Evolutionary conservation across 2,888 invertebrate species (phyloP), one percentile per base, ranked within the genome.

Genomic region (Germaria angustata): DNA sequence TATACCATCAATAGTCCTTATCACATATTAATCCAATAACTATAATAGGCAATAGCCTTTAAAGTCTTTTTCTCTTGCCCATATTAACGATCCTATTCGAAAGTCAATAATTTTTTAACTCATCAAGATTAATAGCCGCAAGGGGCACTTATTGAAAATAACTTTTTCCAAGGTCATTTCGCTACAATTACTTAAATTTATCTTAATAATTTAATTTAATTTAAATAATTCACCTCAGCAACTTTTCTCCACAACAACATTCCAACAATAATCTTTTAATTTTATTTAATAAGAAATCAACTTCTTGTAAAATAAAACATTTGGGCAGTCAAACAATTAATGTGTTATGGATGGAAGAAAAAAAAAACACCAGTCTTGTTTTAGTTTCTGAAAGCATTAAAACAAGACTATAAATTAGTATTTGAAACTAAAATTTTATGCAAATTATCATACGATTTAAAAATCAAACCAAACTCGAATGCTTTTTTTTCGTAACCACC

Each of bases 391-490:
- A 22, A 55, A 39, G 24, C 17, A 8, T 61, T n/a, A n/a, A 63
- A 73, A 53, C 51, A 11, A 6, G 34, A 44, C 22, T 51, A 55
- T 44, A 65, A 65, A 65, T 34, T 22, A 44, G 7, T 15, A 41
- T 34, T 55, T 65, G 41, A 51, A 24, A 22, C 24, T 41, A 22
- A 32, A 32, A 2, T 22, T 49, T 55, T 75, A 75, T 75, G 65
- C 55, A 75, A 75, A 75, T 55, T 44, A 32, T 4, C 17, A 15
- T 15, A 44, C 8, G 39, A 36, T 22, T 39, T 15, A 22, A 22
- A 68, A 49, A 49, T n/a, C 32, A 28, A 28, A 49, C 39, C 7
- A 36, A 36, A 36, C 2, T 8, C 3, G 6, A n/a, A 9, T 28
- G 28, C 34, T 49, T 65, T 34, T n/a, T n/a, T n/a, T n/a, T n/a